Evolutionary conservation across 2,113 vertebrate genomes (phyloP).

Genomic region (Acanthisitta chloris): DNA sequence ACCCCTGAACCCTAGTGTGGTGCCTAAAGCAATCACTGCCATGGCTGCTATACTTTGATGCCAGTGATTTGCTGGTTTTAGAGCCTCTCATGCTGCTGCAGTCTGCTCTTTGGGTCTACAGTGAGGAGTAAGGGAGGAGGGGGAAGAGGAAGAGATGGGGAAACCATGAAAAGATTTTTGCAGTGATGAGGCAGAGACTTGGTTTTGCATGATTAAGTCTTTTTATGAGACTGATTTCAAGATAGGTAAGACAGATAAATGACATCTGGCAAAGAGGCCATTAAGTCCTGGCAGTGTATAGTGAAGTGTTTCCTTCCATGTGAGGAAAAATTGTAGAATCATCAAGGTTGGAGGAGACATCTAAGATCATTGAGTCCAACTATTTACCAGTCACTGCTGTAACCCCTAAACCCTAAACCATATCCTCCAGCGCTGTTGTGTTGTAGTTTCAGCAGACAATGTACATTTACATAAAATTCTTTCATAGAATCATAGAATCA

Average conservation of each 20-base stretch:
- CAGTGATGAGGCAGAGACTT: not conserved
- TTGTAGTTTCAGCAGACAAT: too few species aligned
- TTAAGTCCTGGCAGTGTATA: not conserved
- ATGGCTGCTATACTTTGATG: accelerated
- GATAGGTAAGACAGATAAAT: not conserved
- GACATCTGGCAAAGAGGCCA: not conserved
- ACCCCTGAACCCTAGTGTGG: too few species aligned
- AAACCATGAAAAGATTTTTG: not conserved
- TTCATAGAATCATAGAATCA: too few species aligned
- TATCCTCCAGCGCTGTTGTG: too few species aligned
- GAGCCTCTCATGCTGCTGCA: not conserved
- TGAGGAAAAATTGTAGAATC: not conserved
- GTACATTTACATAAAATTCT: too few species aligned
- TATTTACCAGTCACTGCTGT: too few species aligned
- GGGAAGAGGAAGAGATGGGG: not conserved
- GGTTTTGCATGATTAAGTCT: not conserved
- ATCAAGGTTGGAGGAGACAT: too few species aligned
- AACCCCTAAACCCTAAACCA: too few species aligned
- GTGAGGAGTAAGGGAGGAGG: not conserved
- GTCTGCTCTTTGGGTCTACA: not conserved
- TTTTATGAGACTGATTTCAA: not conserved
- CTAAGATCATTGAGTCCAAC: too few species aligned
- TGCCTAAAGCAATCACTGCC: accelerated
- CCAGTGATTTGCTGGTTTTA: not conserved
- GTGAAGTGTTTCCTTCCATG: not conserved